Conservation (phyloP, 2,113 vertebrate genomes). For the Vulpes ferrilata region DNA sequence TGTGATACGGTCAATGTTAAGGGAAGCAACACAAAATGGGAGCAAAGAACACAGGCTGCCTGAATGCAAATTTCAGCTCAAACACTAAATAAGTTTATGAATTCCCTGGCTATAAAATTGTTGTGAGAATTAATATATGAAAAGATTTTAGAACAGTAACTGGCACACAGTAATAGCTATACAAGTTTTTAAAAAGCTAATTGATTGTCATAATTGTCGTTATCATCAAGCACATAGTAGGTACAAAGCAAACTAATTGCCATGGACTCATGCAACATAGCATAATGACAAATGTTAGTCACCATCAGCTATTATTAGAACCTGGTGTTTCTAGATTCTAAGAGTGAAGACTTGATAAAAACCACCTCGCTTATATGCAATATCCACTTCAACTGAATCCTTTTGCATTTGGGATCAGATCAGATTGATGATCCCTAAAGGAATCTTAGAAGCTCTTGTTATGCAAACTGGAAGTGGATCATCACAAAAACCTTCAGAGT, state of each 20-base stretch:
- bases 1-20: neutral
- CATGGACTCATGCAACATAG: neutral
- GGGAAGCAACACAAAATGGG: neutral
- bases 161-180: neutral
- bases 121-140: neutral
- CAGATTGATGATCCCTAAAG: neutral
- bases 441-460: neutral
- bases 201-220: neutral
- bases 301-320: neutral
- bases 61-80: slow-evolving; percentile 23
- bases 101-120: neutral
- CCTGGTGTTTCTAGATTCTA: neutral
- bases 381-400: neutral
- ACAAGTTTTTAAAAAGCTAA: slow-evolving; percentile 6
- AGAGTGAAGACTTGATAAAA: neutral
- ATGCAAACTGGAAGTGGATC: neutral
- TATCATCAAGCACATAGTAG: neutral
- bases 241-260: neutral
- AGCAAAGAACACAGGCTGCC: neutral
- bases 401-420: neutral
- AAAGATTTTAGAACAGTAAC: slow-evolving; percentile 30
- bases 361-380: neutral
- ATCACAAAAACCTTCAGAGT: neutral
- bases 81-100: neutral
- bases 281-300: neutral